A percentile compares a stretch with the other conserved stretches of the same genome.
phyloP scores from a whole-genome alignment of 2,113 vertebrate genomes.

The Ellobius talpinus region DNA sequence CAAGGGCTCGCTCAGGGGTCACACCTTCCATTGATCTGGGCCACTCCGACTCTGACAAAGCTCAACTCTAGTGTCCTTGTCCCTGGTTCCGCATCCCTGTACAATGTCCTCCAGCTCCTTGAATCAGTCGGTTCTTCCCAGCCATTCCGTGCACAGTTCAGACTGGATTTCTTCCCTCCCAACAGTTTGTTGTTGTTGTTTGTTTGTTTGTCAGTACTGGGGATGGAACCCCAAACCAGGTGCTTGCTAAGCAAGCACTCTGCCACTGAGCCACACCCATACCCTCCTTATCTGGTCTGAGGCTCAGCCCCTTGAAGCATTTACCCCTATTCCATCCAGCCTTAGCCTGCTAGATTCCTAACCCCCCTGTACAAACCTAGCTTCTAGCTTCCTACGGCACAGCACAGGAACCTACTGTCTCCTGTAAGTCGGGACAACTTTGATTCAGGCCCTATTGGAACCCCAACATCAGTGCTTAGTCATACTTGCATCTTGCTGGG shows the following conservation, averaged over 20 bases:
- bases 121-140: neutral
- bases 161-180: neutral
- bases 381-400: neutral
- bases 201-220: neutral
- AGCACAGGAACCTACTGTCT: neutral
- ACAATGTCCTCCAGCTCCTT: neutral
- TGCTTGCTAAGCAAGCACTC: neutral
- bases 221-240: neutral
- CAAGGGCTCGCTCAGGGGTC: neutral
- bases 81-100: neutral
- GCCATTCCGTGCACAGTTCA: neutral
- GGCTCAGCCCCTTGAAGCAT: neutral
- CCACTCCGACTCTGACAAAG: neutral
- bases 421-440: neutral
- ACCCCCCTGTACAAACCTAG: neutral
- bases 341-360: neutral
- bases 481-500: neutral
- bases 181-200: neutral
- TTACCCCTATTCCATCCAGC: neutral
- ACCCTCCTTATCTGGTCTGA: neutral
- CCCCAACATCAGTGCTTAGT: neutral
- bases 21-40: neutral
- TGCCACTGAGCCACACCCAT: neutral
- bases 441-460: neutral
- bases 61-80: neutral